Evolutionary conservation across 2,888 invertebrate species (phyloP).

Genomic region (Polylopha cassiicola): DNA sequence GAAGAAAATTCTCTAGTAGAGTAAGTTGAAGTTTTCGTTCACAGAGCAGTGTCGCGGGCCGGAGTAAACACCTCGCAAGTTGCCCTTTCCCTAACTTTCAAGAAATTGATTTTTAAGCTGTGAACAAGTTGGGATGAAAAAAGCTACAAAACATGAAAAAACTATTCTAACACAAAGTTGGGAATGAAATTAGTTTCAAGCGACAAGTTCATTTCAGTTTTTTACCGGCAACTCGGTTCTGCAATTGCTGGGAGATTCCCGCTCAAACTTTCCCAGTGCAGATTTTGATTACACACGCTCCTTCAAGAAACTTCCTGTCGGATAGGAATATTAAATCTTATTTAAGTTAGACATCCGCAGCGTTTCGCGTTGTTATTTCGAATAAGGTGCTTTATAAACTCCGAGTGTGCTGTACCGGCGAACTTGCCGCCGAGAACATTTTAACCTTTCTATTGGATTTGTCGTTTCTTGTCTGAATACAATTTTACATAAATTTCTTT

Average conservation of each 20-base stretch:
- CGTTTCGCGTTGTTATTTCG: conserved; percentile 72
- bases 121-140: conserved; percentile 57
- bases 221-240: conserved; percentile 61
- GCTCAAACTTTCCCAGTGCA: conserved; percentile 66
- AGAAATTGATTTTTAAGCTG: conserved; percentile 74
- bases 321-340: conserved; percentile 77
- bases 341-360: conserved; percentile 74
- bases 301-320: conserved; percentile 68
- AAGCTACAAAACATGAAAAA: conserved; percentile 61
- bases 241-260: conserved; percentile 67
- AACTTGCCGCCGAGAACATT: conserved; percentile 49
- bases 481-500: no score
- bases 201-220: conserved; percentile 75
- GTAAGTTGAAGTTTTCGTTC: conserved; percentile 52
- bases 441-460: conserved; percentile 49
- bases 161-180: conserved; percentile 70
- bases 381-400: conserved; percentile 72
- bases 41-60: conserved; percentile 43
- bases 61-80: conserved; percentile 64
- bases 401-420: conserved; percentile 36
- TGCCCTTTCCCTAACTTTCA: conserved; percentile 55
- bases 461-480: conserved; percentile 36
- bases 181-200: conserved; percentile 74
- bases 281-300: conserved; percentile 77
- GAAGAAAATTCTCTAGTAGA: conserved; percentile 48